Conservation (phyloP, 2,888 invertebrate genomes). For the Thera britannica region DNA sequence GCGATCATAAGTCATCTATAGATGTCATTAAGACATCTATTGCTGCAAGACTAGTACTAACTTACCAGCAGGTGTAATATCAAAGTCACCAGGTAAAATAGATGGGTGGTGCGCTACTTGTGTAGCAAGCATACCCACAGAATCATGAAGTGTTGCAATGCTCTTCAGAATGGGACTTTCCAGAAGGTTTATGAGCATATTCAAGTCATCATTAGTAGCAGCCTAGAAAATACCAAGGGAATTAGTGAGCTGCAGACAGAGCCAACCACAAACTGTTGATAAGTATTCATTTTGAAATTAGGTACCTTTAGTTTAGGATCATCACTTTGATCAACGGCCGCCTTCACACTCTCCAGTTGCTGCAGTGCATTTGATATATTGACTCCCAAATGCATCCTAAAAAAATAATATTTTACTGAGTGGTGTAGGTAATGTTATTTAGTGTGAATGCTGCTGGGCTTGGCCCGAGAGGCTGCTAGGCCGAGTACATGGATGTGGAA, state of each 20-base stretch:
- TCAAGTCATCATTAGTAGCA: conserved; percentile 90
- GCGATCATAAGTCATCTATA: too few relatives aligned
- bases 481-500: too few relatives aligned
- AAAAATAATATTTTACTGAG: not conserved
- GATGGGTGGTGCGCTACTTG: conserved; percentile 96
- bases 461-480: too few relatives aligned
- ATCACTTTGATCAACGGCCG: conserved; percentile 92
- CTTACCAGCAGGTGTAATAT: conserved; percentile 92
- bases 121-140: conserved; percentile 93
- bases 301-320: conserved; percentile 90
- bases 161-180: conserved; percentile 96
- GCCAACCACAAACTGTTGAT: not conserved
- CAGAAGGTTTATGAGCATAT: conserved; percentile 91
- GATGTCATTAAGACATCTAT: too few relatives aligned
- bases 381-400: conserved; percentile 84
- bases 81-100: conserved; percentile 96
- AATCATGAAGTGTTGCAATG: conserved; percentile 96
- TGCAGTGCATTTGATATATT: conserved; percentile 96
- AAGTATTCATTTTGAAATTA: not conserved
- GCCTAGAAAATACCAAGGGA: conserved; percentile 54
- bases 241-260: not conserved
- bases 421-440: not conserved
- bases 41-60: conserved; percentile 4
- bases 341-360: conserved; percentile 94
- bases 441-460: too few relatives aligned